phyloP scores from a whole-genome alignment of 2,113 vertebrate genomes.

The Panurus biarmicus region DNA sequence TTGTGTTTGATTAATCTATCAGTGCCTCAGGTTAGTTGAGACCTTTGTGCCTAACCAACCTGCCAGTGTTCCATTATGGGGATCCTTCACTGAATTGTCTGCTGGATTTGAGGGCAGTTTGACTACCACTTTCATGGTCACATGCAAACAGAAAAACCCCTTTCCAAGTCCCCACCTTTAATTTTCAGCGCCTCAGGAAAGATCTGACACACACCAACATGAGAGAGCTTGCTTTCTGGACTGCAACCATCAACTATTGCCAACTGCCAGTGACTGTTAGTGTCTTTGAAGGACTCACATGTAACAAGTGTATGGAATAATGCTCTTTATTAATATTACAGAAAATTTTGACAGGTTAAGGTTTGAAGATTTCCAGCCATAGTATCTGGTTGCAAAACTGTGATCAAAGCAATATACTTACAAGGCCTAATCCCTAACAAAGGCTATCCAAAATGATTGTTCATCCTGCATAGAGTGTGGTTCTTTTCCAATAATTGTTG shows the following conservation, averaged over 20 bases:
- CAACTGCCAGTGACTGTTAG: not conserved
- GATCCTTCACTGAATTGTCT: not conserved
- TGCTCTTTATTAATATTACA: not conserved
- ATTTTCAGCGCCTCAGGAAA: not conserved
- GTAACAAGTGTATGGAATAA: not conserved
- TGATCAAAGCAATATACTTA: not conserved
- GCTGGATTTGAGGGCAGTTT: not conserved
- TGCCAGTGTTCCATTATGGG: not conserved
- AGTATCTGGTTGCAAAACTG: rapidly evolving
- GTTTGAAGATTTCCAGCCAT: not conserved
- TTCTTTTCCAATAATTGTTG: rapidly evolving
- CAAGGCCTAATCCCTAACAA: not conserved
- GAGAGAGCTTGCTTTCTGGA: rapidly evolving
- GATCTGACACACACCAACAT: rapidly evolving
- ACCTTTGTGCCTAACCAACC: rapidly evolving
- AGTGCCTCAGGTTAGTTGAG: not conserved
- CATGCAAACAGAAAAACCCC: not conserved
- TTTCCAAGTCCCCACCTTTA: not conserved
- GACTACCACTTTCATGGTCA: not conserved
- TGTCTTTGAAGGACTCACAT: not conserved
- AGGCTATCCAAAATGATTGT: not conserved
- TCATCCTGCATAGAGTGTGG: not conserved
- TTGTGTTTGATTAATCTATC: not conserved
- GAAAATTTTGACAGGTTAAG: not conserved
- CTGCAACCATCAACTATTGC: no score